Evolutionary conservation across 2,888 invertebrate species (phyloP), one percentile per base, ranked within the genome.

Genomic region (Dolichomitus sp.): DNA sequence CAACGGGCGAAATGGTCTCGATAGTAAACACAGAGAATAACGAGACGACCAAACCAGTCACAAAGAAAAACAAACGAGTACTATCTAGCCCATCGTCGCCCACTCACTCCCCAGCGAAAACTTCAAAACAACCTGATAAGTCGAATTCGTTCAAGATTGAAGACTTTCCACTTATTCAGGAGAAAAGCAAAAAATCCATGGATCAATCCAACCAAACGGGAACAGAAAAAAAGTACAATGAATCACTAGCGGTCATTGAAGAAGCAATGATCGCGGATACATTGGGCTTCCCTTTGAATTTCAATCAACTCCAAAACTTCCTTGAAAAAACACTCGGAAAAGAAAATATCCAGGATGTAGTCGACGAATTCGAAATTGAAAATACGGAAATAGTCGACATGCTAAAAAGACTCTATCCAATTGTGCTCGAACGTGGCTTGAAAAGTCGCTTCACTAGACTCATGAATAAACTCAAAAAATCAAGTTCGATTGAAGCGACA

Each of bases 321-420:
- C 45, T 65, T 3, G 63, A 65, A 19, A 65, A 48, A 65, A n/a
- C 65, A 4, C 65, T 6, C 27, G 48, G 65, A 7, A 65, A 45
- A 42, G 14, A 19, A 5, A 14, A 42, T 5, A 63, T 63, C 7
- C 23, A 63, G 14, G 42, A 63, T 2, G 23, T 63, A 14, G 4
- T 19, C 2, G 12, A 63, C 9, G 42, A 63, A 45, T 63, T 63
- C 27, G 42, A 63, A 45, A 42, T 19, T 4, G 14, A 12, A 6
- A 4, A 2, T 7, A 4, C n/a, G 1, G 14, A 27, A 2, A 23
- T 65, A 17, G 4, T 23, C 7, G n/a, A 23, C 0, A 65, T 48
- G 65, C 14, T 65, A 1, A 7, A 9, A 14, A 27, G 23, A 27
- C 65, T 65, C 4, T 48, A 65, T 14, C n/a, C 45, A 6, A 27